phyloP scores from a whole-genome alignment of 2,113 vertebrate genomes.

The Bubo scandiacus region DNA sequence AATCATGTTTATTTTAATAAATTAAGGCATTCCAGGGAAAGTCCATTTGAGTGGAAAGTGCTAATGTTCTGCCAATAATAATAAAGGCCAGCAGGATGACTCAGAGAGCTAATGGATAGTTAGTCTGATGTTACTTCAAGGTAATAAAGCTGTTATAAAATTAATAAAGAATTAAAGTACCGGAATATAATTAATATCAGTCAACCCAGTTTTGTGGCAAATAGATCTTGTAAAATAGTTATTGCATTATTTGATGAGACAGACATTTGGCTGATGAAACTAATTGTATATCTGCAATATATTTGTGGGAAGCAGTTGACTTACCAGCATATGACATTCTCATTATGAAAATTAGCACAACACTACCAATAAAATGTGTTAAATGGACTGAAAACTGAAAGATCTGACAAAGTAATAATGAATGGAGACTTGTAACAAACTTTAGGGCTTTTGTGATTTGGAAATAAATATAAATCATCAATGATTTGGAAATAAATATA shows the following conservation, averaged over 20 bases:
- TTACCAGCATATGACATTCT: not conserved
- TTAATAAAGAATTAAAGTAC: not conserved
- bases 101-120: constrained; percentile 2
- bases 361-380: not conserved
- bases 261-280: not conserved
- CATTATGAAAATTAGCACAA: not conserved
- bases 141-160: constrained; percentile 25
- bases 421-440: not conserved
- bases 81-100: constrained; percentile 28
- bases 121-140: not conserved
- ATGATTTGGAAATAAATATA: not conserved
- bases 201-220: not conserved
- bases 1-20: constrained; percentile 26
- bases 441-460: not conserved
- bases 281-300: not conserved
- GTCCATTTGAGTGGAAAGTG: not conserved
- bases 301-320: not conserved
- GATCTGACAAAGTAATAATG: not conserved
- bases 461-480: not conserved
- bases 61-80: constrained; percentile 27
- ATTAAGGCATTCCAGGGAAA: constrained; percentile 35
- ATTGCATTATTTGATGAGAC: not conserved
- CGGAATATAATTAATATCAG: not conserved
- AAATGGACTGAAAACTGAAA: not conserved
- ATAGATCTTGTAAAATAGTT: not conserved